Conservation (phyloP, 2,113 vertebrate genomes). For the Phylloscopus trochilus region DNA sequence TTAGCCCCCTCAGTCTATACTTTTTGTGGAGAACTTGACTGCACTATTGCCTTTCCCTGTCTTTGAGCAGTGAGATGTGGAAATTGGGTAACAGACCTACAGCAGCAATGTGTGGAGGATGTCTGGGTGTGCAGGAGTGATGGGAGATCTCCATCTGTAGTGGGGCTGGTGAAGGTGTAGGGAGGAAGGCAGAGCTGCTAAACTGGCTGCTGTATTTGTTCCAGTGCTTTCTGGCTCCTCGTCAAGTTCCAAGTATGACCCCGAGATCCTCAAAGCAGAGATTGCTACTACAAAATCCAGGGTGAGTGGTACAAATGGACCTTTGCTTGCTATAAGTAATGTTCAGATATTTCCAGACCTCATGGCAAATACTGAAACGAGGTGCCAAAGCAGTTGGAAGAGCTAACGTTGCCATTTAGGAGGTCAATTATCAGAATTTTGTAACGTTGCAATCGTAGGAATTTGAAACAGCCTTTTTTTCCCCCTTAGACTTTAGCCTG, state of each 20-base stretch:
- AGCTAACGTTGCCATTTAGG: background rate
- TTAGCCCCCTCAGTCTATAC: background rate
- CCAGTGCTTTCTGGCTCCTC: constrained; percentile 94
- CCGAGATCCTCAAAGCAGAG: constrained; percentile 97
- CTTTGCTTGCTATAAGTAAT: background rate
- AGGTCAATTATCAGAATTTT: background rate
- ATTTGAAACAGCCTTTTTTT: background rate
- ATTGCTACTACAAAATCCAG: constrained; percentile 95
- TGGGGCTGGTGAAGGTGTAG: background rate
- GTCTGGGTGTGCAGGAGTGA: background rate
- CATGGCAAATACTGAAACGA: background rate
- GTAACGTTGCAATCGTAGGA: rapidly evolving
- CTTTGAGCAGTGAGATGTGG: background rate
- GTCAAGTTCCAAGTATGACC: constrained; percentile 95
- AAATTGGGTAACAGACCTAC: background rate
- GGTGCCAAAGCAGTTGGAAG: background rate
- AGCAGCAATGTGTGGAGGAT: background rate
- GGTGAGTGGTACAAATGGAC: constrained; percentile 73
- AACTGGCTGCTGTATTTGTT: constrained; percentile 28
- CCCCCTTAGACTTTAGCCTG: background rate
- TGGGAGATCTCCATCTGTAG: background rate
- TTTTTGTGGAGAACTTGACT: background rate
- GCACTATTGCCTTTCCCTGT: background rate
- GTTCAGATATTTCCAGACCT: background rate
- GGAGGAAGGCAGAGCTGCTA: background rate